Evolutionary conservation across 2,888 invertebrate genomes (phyloP), one percentile per base, ranked within the genome.

Genomic region (Platycheirus rosarum): DNA sequence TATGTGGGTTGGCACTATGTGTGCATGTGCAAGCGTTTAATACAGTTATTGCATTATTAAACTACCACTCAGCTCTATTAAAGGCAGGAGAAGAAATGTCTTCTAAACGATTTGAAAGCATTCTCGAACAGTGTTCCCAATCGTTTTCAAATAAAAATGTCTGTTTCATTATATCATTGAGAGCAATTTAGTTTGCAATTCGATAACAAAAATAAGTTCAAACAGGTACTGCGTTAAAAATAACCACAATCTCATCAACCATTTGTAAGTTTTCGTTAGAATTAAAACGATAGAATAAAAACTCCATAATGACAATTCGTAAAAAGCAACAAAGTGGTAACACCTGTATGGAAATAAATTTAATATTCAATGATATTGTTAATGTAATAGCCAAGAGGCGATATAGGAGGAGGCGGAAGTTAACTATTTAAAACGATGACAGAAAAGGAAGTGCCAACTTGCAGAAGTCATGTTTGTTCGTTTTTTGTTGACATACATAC

Each of bases 41-140:
- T 73, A 71, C 49, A 49, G 48, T 74, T 63, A 79, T 74, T 79
- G 68, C 69, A 79, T 79, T 79, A 79, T 79, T 79, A 63, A 79
- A 69, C 68, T 74, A 55, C 68, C 78, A 74, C 74, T 74, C 63
- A 74, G 20, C 3, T 14, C 62, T 69, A 55, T 74, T 55, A 74
- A 57, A 55, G 57, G 68, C 57, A 60, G 69, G 37, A 53, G 60
- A 32, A 6, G 51, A 18, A 48, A 20, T 48, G 49, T 13, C 11
- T 71, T 9, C 18, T 29, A 9, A 18, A 37, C 6, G 63, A 35
- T n/a, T n/a, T 69, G 13, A 8, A 35, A 37, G 7, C 44, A 20
- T 76, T 73, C 66, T 23, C n/a, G 9, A 37, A 16, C 65, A 60
- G 46, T 0, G 60, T 18, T 73, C 14, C 37, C 77, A 60, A 23